A percentile compares a stretch with the other conserved stretches of the same genome.
These are phyloP conservation scores for Hydrochoerus hydrochaeris DNA, from an alignment of 2,113 vertebrate species.

Conservation along the genomic window DNA sequence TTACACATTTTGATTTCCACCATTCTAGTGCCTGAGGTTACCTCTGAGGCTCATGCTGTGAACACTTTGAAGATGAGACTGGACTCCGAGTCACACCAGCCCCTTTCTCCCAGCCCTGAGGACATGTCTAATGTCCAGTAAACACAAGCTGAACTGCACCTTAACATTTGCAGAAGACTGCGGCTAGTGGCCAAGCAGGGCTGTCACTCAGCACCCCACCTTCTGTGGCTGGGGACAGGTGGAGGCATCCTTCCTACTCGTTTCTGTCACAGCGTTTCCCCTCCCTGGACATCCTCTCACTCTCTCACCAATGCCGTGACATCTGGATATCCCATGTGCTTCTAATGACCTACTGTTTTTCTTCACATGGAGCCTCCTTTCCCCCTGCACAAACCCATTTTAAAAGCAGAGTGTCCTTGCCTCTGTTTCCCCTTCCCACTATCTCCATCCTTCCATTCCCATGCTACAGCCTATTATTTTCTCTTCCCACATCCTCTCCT, in stretches of 20 bases:
- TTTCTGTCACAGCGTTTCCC: neutral
- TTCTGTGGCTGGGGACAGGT: neutral
- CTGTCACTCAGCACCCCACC: neutral
- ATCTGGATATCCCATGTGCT: neutral
- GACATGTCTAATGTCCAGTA: neutral
- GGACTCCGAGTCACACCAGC: neutral
- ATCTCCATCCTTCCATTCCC: neutral
- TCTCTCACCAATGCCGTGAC: neutral
- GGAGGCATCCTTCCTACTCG: neutral
- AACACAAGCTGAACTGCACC: neutral
- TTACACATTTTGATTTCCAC: neutral
- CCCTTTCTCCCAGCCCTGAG: neutral
- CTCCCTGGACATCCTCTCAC: neutral
- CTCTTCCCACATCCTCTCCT: neutral
- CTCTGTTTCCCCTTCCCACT: neutral
- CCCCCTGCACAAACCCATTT: neutral
- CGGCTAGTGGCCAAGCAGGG: fast-evolving
- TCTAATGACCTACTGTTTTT: neutral
- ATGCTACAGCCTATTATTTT: neutral
- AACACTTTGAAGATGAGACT: neutral
- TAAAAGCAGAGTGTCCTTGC: neutral
- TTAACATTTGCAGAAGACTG: neutral
- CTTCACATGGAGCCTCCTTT: neutral
- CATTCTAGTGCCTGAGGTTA: neutral
- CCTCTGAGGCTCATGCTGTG: neutral